Conservation (phyloP, 2,113 vertebrate genomes). For the Periophthalmus modestus region DNA sequence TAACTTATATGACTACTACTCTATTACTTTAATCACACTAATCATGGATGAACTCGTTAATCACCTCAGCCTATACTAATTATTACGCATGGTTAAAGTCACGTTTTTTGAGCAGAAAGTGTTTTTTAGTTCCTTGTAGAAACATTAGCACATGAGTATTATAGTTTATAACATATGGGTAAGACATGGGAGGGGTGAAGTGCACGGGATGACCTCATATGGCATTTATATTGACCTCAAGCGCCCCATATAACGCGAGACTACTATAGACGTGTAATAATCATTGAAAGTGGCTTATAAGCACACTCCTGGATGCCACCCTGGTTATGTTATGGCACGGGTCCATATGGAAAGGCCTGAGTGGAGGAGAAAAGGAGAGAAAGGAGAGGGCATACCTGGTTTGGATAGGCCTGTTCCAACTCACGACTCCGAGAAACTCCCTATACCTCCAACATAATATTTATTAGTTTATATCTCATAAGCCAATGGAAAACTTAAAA, state of each 20-base stretch:
- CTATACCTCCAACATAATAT: constrained; percentile 50
- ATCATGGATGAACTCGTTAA: not conserved
- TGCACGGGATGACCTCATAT: constrained; percentile 44
- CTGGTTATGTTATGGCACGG: constrained; percentile 27
- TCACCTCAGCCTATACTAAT: not conserved
- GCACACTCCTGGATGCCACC: constrained; percentile 25
- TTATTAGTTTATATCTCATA: constrained; percentile 59
- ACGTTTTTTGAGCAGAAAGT: not conserved
- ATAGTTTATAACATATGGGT: not conserved
- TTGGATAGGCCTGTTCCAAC: constrained; percentile 14
- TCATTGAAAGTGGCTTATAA: not conserved
- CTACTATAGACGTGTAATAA: not conserved
- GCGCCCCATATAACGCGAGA: constrained; percentile 24
- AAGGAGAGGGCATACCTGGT: not conserved
- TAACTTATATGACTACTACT: too few species aligned
- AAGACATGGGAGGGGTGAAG: constrained; percentile 5
- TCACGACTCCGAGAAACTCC: constrained; percentile 27
- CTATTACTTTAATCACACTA: not conserved
- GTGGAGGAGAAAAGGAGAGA: too few species aligned
- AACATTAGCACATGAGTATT: not conserved
- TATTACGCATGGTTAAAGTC: not conserved
- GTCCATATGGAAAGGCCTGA: constrained; percentile 28
- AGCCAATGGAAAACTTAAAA: constrained; percentile 63
- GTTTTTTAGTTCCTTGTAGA: not conserved
- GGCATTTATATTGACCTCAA: constrained; percentile 56